Evolutionary conservation across 1,140 invertebrate genomes (phyloP).

Genomic region (Polypedilum pembai): DNA sequence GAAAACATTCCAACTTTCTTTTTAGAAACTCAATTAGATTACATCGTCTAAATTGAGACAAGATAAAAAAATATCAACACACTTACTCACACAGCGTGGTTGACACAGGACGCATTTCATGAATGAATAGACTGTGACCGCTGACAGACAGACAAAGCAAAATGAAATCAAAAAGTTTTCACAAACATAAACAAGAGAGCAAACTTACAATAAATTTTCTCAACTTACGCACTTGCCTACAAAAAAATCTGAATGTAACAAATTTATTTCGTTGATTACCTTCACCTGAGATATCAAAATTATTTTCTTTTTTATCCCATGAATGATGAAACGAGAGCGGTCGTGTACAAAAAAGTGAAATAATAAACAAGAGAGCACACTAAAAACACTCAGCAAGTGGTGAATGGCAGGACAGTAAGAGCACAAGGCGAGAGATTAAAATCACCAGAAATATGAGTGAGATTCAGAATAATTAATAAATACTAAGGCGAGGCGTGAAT

Average conservation of each 20-base stretch:
- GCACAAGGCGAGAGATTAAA: conserved; percentile 1
- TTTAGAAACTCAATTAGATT: too few relatives aligned
- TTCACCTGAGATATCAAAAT: conserved; percentile 28
- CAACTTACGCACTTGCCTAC: too few relatives aligned
- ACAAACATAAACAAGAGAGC: too few relatives aligned
- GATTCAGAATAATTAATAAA: conserved; percentile 27
- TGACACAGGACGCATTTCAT: too few relatives aligned
- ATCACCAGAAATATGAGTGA: conserved; percentile 18
- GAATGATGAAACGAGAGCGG: background rate
- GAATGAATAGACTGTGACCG: too few relatives aligned
- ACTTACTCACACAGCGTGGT: too few relatives aligned
- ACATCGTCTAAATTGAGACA: too few relatives aligned
- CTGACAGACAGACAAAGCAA: too few relatives aligned
- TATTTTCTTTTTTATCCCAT: background rate
- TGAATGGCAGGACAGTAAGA: background rate
- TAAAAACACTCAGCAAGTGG: background rate
- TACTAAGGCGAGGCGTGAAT: conserved; percentile 26
- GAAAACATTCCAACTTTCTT: too few relatives aligned
- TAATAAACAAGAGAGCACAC: background rate
- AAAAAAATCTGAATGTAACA: background rate
- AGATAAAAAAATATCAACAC: too few relatives aligned
- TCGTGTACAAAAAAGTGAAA: background rate
- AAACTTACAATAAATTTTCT: too few relatives aligned
- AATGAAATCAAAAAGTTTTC: too few relatives aligned
- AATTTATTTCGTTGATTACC: conserved; percentile 23